A percentile compares a stretch with the other conserved stretches of the same genome.
These are phyloP conservation scores for Alectura lathami DNA, from an alignment of 2,113 vertebrate species.

Conservation along the genomic window DNA sequence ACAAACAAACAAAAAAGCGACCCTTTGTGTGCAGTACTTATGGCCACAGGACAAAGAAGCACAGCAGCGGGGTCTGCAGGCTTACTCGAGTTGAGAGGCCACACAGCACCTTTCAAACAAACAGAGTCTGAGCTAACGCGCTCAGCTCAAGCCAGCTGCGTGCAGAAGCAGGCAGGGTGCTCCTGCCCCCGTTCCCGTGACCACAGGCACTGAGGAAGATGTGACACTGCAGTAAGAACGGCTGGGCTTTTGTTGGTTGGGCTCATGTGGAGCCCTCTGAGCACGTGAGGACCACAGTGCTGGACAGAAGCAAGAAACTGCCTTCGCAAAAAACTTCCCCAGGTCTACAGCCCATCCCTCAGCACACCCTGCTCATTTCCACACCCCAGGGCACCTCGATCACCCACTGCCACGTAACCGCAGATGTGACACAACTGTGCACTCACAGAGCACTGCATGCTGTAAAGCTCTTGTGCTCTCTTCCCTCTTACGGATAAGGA, in stretches of 20 bases:
- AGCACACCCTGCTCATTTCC: rapidly evolving
- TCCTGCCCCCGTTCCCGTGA: not conserved
- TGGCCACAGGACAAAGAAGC: not conserved
- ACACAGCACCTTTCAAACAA: not conserved
- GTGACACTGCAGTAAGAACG: not conserved
- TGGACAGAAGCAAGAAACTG: not conserved
- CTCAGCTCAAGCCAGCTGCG: not conserved
- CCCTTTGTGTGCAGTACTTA: not conserved
- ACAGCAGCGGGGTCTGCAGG: not conserved
- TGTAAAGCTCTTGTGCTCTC: not conserved
- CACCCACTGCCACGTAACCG: not conserved
- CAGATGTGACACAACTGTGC: not conserved
- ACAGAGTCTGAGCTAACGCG: not conserved
- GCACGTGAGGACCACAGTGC: not conserved
- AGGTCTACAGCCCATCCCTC: not conserved
- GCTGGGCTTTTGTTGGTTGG: not conserved
- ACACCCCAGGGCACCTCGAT: not conserved
- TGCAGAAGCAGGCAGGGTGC: not conserved
- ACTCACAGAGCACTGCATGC: not conserved
- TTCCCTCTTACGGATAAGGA: not conserved
- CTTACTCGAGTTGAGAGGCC: not conserved
- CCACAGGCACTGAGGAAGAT: not conserved
- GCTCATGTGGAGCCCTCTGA: not conserved
- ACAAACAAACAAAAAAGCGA: not conserved
- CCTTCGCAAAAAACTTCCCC: not conserved